Conservation (phyloP, 2,888 invertebrate species). For the Stenotaenia linearis region DNA sequence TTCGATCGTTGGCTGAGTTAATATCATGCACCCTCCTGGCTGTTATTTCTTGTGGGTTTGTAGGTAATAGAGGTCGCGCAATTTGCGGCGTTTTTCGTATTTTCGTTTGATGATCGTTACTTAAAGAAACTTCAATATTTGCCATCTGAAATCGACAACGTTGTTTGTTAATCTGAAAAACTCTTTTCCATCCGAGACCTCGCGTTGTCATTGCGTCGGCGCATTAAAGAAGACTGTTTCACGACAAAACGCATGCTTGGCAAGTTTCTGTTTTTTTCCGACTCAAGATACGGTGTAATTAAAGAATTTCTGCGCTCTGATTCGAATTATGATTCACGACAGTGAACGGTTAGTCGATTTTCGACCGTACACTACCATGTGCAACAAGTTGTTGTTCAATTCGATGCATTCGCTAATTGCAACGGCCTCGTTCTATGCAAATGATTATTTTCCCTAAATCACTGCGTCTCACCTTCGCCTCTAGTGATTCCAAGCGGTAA, state of each 20-base stretch:
- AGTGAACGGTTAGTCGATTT: background rate
- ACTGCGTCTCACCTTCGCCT: slow-evolving; percentile 22
- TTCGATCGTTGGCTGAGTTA: slow-evolving; percentile 27
- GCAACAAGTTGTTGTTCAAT: slow-evolving; percentile 21
- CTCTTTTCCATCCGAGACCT: background rate
- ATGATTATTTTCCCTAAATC: background rate
- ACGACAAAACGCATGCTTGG: background rate
- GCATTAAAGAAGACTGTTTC: background rate
- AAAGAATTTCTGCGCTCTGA: background rate
- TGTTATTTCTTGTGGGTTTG: background rate
- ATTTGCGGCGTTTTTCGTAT: slow-evolving; percentile 6
- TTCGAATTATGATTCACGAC: background rate
- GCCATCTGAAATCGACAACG: slow-evolving; percentile 26
- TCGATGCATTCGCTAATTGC: background rate
- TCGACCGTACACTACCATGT: background rate
- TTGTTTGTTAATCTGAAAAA: background rate
- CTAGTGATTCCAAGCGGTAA: slow-evolving; percentile 24
- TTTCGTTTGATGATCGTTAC: slow-evolving; percentile 26
- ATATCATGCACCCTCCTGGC: slow-evolving; percentile 18
- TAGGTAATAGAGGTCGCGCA: background rate
- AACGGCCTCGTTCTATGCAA: background rate
- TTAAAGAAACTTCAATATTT: slow-evolving; percentile 27
- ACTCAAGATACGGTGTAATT: background rate
- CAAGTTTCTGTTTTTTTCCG: no score
- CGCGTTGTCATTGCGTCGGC: background rate